These are phyloP conservation scores for Drosophila tani DNA, from an alignment of 1,140 invertebrate genomes.

Conservation along the genomic window DNA sequence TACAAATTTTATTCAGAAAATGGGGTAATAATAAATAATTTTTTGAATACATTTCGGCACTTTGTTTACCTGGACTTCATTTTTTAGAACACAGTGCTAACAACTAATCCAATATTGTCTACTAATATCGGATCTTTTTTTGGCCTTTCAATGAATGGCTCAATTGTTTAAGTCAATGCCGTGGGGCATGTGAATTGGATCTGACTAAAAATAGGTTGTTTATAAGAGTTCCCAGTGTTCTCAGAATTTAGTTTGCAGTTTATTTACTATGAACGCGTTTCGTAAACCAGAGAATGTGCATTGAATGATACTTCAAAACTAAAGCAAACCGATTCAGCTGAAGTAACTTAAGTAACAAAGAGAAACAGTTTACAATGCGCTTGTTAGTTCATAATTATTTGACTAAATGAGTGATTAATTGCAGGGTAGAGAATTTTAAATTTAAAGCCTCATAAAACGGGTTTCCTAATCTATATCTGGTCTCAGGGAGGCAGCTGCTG, in stretches of 20 bases:
- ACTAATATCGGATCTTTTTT: slow-evolving; percentile 4
- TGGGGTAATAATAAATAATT: background rate
- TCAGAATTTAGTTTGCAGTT: slow-evolving; percentile 2
- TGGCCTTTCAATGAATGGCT: slow-evolving; percentile 28
- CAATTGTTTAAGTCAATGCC: slow-evolving; percentile 38
- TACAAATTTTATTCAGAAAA: background rate
- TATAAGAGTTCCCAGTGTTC: background rate
- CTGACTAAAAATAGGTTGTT: slow-evolving; percentile 13
- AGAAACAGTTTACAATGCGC: background rate
- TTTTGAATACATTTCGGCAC: background rate
- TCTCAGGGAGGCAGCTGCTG: slow-evolving; percentile 15
- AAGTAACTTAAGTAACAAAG: slow-evolving; percentile 8
- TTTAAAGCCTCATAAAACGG: slow-evolving; percentile 10
- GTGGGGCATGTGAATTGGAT: slow-evolving; percentile 7
- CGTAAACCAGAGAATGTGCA: background rate
- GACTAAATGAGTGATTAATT: slow-evolving; percentile 25
- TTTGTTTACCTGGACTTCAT: background rate
- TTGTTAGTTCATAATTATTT: slow-evolving; percentile 20
- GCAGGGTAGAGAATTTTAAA: background rate
- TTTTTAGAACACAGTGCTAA: slow-evolving; percentile 4
- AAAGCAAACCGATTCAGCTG: slow-evolving; percentile 10
- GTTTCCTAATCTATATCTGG: slow-evolving; percentile 37
- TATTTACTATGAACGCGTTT: slow-evolving; percentile 16
- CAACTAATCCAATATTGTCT: slow-evolving; percentile 12
- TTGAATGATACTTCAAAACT: background rate